Evolutionary conservation across 2,113 vertebrate genomes (phyloP).

Genomic region (Neopipo cinnamomea): DNA sequence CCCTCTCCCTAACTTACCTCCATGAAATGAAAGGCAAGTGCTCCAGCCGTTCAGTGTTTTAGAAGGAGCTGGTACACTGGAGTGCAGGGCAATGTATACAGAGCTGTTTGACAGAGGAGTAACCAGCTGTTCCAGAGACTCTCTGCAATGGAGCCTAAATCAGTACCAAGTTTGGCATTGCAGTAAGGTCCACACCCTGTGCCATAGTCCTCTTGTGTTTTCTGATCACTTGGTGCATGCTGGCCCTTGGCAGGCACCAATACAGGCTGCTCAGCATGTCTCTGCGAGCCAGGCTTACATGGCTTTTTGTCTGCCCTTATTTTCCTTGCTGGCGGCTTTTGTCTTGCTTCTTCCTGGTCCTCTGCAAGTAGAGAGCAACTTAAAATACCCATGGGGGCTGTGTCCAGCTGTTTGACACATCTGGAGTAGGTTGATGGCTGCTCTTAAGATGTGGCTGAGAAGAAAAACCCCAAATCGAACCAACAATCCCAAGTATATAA

Average conservation of each 20-base stretch:
- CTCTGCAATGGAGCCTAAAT: neutral
- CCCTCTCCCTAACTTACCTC: neutral
- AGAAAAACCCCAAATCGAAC: neutral
- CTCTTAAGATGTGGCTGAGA: neutral
- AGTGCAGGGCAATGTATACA: too few relatives aligned
- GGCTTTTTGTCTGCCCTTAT: neutral
- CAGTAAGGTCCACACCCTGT: too few relatives aligned
- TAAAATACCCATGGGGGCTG: neutral
- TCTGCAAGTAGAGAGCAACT: neutral
- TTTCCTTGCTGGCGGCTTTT: neutral
- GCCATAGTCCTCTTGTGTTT: neutral
- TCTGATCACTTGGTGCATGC: neutral
- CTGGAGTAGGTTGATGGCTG: neutral
- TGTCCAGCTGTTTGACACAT: neutral
- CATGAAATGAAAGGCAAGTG: neutral
- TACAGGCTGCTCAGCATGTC: neutral
- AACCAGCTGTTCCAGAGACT: neutral
- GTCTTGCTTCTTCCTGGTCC: neutral
- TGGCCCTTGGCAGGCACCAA: neutral
- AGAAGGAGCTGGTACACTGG: neutral
- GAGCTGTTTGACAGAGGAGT: neutral
- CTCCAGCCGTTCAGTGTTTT: neutral
- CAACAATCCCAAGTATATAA: neutral
- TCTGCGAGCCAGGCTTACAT: neutral
- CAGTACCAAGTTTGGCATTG: accelerated